phyloP scores from a whole-genome alignment of 2,888 invertebrate genomes.

The Drosophila paracracens region DNA sequence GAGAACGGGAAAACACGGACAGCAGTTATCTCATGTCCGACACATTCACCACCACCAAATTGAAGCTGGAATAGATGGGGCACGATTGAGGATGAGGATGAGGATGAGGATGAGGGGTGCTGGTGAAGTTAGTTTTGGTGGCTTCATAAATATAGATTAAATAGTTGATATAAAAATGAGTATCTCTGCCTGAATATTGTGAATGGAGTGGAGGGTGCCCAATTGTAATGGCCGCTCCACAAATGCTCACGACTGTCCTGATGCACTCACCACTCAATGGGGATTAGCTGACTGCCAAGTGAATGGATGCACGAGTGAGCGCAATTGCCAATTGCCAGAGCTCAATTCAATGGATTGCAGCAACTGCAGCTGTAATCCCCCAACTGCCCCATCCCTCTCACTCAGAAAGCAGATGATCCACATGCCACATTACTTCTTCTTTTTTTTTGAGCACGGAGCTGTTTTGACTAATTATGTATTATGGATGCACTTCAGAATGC shows the following conservation, averaged over 20 bases:
- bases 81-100: background rate
- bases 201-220: background rate
- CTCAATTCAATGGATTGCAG: background rate
- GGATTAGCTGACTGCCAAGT: slow-evolving; percentile 9
- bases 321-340: slow-evolving; percentile 1
- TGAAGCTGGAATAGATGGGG: background rate
- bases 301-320: slow-evolving; percentile 1
- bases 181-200: background rate
- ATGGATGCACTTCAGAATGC: slow-evolving; percentile 31
- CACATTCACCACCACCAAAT: background rate
- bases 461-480: slow-evolving; percentile 39
- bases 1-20: slow-evolving; percentile 5
- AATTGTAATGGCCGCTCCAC: slow-evolving; percentile 20
- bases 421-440: background rate
- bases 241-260: background rate
- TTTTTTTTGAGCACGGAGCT: background rate
- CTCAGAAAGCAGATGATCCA: background rate
- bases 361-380: background rate
- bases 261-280: slow-evolving; percentile 13
- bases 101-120: background rate
- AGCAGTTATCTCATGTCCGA: slow-evolving; percentile 50
- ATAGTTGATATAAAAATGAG: slow-evolving; percentile 20
- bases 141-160: slow-evolving; percentile 75
- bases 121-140: background rate
- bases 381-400: background rate